Percentiles rank a stretch among this genome's conserved stretches.
These are phyloP conservation scores for Euproctis similis DNA, from an alignment of 2,888 invertebrate genomes.

Conservation along the genomic window DNA sequence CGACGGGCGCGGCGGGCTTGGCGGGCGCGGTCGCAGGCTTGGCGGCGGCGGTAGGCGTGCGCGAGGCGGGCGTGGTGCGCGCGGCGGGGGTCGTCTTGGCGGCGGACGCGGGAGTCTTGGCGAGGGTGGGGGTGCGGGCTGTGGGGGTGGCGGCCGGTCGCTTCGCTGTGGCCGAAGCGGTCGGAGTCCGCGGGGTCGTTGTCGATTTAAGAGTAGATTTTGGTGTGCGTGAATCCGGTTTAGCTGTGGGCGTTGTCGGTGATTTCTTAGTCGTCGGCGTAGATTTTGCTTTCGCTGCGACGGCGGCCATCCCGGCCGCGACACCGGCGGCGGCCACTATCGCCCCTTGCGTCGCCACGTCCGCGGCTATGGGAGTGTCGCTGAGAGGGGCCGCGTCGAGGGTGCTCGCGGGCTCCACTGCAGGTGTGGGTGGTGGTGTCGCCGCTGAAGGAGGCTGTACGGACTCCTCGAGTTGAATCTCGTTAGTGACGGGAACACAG, in stretches of 20 bases:
- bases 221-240: conserved; percentile 29
- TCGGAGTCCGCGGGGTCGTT: conserved; percentile 31
- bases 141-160: conserved; percentile 23
- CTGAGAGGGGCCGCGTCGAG: conserved; percentile 24
- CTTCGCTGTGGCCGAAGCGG: conserved; percentile 26
- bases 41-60: conserved; percentile 14
- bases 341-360: conserved; percentile 24
- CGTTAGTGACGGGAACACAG: conserved; percentile 61
- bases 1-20: conserved; percentile 11
- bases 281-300: conserved; percentile 24
- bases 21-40: conserved; percentile 17
- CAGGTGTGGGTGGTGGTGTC: conserved; percentile 33
- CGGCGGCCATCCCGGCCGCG: conserved; percentile 23
- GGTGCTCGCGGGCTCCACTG: conserved; percentile 25
- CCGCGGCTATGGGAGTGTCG: conserved; percentile 28
- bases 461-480: conserved; percentile 48
- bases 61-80: conserved; percentile 14
- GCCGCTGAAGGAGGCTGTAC: conserved; percentile 33
- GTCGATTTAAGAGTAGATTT: conserved; percentile 30
- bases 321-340: conserved; percentile 29
- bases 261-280: conserved; percentile 29
- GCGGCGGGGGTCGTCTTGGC: conserved; percentile 22
- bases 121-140: conserved; percentile 21
- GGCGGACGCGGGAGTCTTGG: conserved; percentile 22
- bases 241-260: conserved; percentile 34